Base-by-base conservation (phyloP, 2,113 vertebrate genomes). In the Struthidea cinerea region DNA sequence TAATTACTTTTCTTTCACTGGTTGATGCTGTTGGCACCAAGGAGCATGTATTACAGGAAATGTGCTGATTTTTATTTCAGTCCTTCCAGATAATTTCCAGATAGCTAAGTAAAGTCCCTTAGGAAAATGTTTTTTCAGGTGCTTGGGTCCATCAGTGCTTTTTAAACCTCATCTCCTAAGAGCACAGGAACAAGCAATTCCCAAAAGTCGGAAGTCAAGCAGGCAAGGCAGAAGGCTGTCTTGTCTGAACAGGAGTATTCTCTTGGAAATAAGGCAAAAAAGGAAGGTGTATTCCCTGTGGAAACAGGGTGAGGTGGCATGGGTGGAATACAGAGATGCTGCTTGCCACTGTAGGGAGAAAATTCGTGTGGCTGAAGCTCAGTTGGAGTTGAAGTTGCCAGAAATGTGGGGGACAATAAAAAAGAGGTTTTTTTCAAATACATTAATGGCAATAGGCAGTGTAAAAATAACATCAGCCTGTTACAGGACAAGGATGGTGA, bases 281-380 rank as follows among this genome's bases (percentile, higher is more conserved):
- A 17, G 13, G 20, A 53, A 55, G 11, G 11, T 22, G 1, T 53
- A 21, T 53, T 30, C n/a, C 14, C n/a, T 35, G 15, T 61, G 35
- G n/a, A 55, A 69, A 35, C 14, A 76, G 56, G 6, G 26, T 55
- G 21, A 35, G 18, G 41, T 47, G 39, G 26, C 24, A 17, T 60
- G 16, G 33, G 53, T 39, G 41, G 28, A 82, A 24, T 82, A 39
- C 16, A 17, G 52, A 81, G 37, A 39, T 75, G 23, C 37, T 75
- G 37, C 46, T 75, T 74, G 46, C 46, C 16, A 3, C 23, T 74
- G 13, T 39, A 52, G 11, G 46, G 28, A 67, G 52, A 81, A 89
- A 59, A 59, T 59, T 37, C 0, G 0, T 33, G 28, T 0, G 0
- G 13, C 44, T 35, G 24, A 65, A 59, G 21, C 33, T 52, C 33